Conservation (phyloP, 2,113 vertebrate genomes). For the Lampris megalopsis region DNA sequence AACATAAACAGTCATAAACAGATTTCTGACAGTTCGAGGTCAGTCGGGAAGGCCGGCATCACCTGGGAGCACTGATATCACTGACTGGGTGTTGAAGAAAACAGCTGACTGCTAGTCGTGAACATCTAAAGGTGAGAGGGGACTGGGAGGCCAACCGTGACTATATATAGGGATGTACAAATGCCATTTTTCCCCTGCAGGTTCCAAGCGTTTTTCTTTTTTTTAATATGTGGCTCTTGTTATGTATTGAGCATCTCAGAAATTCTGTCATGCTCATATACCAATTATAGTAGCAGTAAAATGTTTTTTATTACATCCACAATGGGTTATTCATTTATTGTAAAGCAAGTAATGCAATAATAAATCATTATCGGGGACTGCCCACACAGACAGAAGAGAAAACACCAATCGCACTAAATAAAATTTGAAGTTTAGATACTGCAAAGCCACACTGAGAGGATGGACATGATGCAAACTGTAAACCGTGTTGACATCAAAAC, state of each 20-base stretch:
- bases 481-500: too few species aligned
- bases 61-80: conserved; percentile 28
- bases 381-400: too few species aligned
- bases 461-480: too few species aligned
- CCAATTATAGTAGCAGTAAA: too few species aligned
- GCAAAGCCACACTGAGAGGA: too few species aligned
- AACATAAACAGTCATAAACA: conserved; percentile 24
- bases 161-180: conserved; percentile 19
- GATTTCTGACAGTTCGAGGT: neutral
- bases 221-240: neutral
- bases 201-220: neutral
- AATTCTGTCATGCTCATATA: neutral
- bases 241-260: neutral
- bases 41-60: conserved; percentile 25
- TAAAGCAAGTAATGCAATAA: neutral
- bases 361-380: neutral
- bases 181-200: neutral
- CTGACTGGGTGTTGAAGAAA: conserved; percentile 11
- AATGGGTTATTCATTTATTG: too few species aligned
- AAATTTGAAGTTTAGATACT: too few species aligned
- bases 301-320: too few species aligned
- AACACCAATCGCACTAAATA: too few species aligned
- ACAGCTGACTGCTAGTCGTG: conserved; percentile 22
- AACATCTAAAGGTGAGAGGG: conserved; percentile 60
- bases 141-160: conserved; percentile 11